Base-by-base conservation (phyloP, 2,888 invertebrate genomes). In the Meloe dianella region DNA sequence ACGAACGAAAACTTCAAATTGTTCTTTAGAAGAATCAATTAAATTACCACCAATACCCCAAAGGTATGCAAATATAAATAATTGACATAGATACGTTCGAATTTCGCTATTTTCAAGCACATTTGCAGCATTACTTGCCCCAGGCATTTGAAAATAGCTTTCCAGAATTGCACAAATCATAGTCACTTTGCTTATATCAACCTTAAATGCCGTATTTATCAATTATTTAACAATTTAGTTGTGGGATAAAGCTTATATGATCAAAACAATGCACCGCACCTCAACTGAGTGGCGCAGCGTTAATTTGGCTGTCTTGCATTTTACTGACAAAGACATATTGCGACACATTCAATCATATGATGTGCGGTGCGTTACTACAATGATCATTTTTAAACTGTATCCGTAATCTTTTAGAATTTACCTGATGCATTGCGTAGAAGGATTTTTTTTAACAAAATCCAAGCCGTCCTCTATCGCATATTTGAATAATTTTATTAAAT, bases 1-100 rank as follows among this genome's bases (percentile, higher is more conserved):
- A 72, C 89, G 87, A 61, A 94, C 86, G 73, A 89, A 87, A 10
- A 87, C 85, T 78, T 96, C 95, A 73, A 93, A 92, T 5, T 85
- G 82, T 61, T 89, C 88, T 74, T 92, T 88, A 64, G 91, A 89
- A 0, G 81, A 78, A 69, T 95, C 94, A 2, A 86, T 81, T 4
- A 94, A 87, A 80, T 96, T 96, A 0, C 95, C 95, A n/a, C 94
- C 95, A 22, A 96, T 83, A 1, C 92, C 87, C 96, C 96, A 97
- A 0, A 95, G 83, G 76, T 92, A 93, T 59, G 91, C 88, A 84
- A 95, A 95, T 32, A 93, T 85, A 79, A 95, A 96, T 29, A 91
- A 88, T 77, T 94, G 92, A 2, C 89, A 89, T 0, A 96, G 80
- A 71, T 93, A 89, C 6, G 85, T 84, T 75, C 89, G 88, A 0